These are phyloP conservation scores for Pseudochirops corinnae DNA, from an alignment of 2,797 vertebrate species.

Conservation along the genomic window DNA sequence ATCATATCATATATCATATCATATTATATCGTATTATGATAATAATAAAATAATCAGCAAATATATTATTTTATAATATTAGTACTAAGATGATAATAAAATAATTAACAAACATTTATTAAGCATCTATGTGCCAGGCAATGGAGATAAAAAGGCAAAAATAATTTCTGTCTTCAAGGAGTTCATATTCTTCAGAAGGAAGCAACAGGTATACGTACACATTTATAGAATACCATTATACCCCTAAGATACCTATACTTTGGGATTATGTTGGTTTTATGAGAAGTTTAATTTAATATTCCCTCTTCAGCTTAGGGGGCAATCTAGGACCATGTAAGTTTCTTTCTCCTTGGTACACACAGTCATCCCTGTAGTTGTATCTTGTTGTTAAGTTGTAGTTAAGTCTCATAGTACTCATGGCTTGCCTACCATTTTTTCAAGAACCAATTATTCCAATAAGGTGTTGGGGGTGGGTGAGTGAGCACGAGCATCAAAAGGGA, in stretches of 20 bases:
- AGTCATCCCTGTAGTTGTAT: background rate
- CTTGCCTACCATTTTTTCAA: background rate
- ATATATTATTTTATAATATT: too few species aligned
- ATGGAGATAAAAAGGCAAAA: background rate
- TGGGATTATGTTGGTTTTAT: background rate
- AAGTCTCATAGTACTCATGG: background rate
- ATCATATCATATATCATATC: too few species aligned
- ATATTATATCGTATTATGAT: too few species aligned
- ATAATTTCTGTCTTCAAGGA: background rate
- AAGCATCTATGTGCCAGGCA: background rate
- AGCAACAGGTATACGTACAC: background rate
- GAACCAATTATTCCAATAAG: background rate
- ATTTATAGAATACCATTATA: background rate
- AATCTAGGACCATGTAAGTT: background rate
- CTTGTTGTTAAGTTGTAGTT: too few species aligned
- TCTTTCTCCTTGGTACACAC: background rate
- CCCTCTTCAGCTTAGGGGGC: background rate
- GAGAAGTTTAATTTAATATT: background rate
- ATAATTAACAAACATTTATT: background rate
- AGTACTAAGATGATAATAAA: background rate
- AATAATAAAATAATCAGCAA: too few species aligned
- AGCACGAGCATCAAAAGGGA: background rate
- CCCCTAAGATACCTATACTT: background rate
- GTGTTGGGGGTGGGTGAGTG: background rate
- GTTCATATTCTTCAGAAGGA: background rate